Evolutionary conservation across 2,113 vertebrate species (phyloP).

Genomic region (Myrmophylax atrothorax): DNA sequence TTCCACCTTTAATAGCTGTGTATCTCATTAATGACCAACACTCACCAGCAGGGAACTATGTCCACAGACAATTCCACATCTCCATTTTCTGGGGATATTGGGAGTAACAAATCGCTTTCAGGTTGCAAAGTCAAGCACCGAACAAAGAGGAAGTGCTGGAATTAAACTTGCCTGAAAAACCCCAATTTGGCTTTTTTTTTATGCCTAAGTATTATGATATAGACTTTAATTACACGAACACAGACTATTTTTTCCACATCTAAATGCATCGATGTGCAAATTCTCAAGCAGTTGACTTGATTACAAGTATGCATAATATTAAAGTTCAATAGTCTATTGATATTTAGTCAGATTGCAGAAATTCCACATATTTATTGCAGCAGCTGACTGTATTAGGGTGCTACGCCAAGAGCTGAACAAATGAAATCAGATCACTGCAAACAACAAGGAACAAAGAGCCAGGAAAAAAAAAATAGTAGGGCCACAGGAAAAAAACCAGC

Average conservation of each 20-base stretch:
- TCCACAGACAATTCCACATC: background rate
- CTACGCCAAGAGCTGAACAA: slow-evolving; percentile 65
- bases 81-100: background rate
- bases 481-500: background rate
- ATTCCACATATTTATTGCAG: slow-evolving; percentile 47
- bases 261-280: slow-evolving; percentile 61
- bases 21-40: background rate
- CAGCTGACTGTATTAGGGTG: slow-evolving; percentile 48
- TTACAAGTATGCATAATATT: slow-evolving; percentile 55
- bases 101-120: background rate
- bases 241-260: slow-evolving; percentile 59
- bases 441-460: slow-evolving; percentile 50
- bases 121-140: slow-evolving; percentile 35
- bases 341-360: slow-evolving; percentile 67
- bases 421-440: slow-evolving; percentile 65
- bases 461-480: background rate
- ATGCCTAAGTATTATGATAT: slow-evolving; percentile 2
- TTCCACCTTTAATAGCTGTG: background rate
- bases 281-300: slow-evolving; percentile 62
- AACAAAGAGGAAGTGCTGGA: slow-evolving; percentile 50
- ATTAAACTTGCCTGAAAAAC: slow-evolving; percentile 29
- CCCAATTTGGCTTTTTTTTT: slow-evolving; percentile 45
- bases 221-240: slow-evolving; percentile 47
- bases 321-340: slow-evolving; percentile 73
- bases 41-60: background rate